Base-by-base conservation (phyloP, 2,797 vertebrate species). In the Lates japonicus region DNA sequence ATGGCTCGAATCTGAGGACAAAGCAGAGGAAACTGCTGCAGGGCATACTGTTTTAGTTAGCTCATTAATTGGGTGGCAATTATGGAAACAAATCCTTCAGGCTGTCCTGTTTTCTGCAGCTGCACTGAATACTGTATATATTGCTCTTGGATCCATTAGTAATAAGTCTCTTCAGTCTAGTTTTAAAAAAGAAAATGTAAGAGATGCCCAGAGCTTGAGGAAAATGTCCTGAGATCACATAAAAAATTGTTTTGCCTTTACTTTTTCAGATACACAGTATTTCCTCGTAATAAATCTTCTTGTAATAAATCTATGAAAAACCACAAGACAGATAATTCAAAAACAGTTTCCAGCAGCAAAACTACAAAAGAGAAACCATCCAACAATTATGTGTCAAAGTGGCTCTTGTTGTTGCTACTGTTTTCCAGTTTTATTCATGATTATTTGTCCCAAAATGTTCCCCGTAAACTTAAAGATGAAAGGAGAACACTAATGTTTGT, bases 41-140 rank as follows among this genome's bases (percentile, higher is more conserved):
- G 86, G 86, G 90, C 80, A 80, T 31, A 68, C 25, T 31, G 52
- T 88, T 92, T 89, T 82, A 57, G 81, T 84, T 79, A 68, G 81
- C 83, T 92, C 85, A 89, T 93, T 94, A 93, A 93, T 91, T 93
- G 81, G 72, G 69, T 64, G 61, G 83, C 84, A 90, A 92, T 93
- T 91, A 93, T 80, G 74, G 85, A 85, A 93, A 90, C 41, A 79
- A 86, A 83, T 76, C 82, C 87, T 86, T 69, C 60, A 61, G 90
- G 92, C 88, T 74, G 74, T 66, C 81, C 74, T 62, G 52, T 70
- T 84, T 79, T 85, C 69, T 59, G 60, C 67, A 76, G 65, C 73
- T 74, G 67, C 58, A 71, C 77, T 78, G 42, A 72, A 85, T 76
- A 75, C 70, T 62, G 76, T 77, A 74, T 69, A 44, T 70, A 70